Evolutionary conservation across 2,113 vertebrate genomes (phyloP).

Genomic region (Mirza zaza): DNA sequence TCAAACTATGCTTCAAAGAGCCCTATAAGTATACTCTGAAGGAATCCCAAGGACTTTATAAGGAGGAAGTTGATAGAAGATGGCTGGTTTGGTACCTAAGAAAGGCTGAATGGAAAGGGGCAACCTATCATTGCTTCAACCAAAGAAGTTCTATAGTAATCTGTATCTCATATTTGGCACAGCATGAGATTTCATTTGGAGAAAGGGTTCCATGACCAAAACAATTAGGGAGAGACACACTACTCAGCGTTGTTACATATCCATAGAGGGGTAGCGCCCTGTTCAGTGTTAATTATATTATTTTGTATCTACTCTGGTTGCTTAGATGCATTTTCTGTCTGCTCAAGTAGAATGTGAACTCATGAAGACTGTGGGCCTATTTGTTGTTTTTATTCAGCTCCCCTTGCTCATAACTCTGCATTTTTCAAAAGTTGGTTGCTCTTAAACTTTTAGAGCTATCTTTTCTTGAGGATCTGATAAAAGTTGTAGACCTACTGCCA

Average conservation of each 20-base stretch:
- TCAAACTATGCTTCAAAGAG: neutral
- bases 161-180: neutral
- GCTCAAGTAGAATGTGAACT: neutral
- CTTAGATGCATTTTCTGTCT: neutral
- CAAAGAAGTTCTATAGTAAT: neutral
- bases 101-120: neutral
- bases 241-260: neutral
- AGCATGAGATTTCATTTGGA: conserved; percentile 19
- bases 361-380: neutral
- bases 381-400: neutral
- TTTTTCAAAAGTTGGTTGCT: neutral
- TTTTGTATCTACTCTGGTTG: neutral
- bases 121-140: neutral
- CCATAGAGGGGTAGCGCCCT: neutral
- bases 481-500: neutral
- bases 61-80: neutral
- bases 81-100: neutral
- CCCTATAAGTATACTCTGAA: neutral
- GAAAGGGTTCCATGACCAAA: neutral
- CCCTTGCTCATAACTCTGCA: neutral
- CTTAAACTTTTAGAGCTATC: neutral
- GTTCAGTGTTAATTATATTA: neutral
- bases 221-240: neutral
- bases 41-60: neutral
- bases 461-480: neutral